Evolutionary conservation across 2,888 invertebrate genomes (phyloP), one percentile per base, ranked within the genome.

Genomic region (Hedychridium roseum): DNA sequence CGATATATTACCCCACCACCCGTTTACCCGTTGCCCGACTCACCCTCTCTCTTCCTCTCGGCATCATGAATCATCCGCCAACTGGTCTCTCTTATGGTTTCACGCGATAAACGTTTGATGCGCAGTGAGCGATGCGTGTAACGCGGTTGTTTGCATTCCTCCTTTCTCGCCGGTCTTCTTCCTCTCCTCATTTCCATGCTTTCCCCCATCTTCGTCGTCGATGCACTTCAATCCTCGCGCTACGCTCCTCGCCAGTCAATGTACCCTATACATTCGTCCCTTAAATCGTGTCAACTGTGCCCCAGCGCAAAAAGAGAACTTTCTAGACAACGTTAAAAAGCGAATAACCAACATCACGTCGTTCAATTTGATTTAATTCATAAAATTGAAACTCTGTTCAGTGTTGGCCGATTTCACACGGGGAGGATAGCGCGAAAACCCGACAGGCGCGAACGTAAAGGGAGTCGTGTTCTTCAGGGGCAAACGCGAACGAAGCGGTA

Each of bases 21-120:
- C n/a, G n/a, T n/a, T n/a, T n/a, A n/a, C n/a, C n/a, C n/a, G n/a
- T n/a, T n/a, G n/a, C n/a, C n/a, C n/a, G n/a, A 11, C 12, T 38
- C 39, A 32, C 37, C 57, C 34, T 18, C 30, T 40, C 7, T 2
- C 21, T 43, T 41, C 49, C 58, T 53, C 38, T 48, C 50, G 41
- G 54, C 61, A 61, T 54, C 71, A 73, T 76, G 75, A 74, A 76
- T 76, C 74, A 75, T 71, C 67, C 56, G 66, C 74, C 74, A 74
- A 74, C 73, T 73, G 73, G n/a, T n/a, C 71, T 71, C 73, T 69
- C 69, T 70, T 68, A 73, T 70, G 71, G 70, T 70, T 66, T 63
- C 63, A 60, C 60, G 68, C 71, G 71, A 75, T 76, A 75, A 76
- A 74, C 72, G 69, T 67, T 71, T 63, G 66, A 68, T 63, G 66